phyloP scores from a whole-genome alignment of 2,113 vertebrate genomes.

The Silurus meridionalis region DNA sequence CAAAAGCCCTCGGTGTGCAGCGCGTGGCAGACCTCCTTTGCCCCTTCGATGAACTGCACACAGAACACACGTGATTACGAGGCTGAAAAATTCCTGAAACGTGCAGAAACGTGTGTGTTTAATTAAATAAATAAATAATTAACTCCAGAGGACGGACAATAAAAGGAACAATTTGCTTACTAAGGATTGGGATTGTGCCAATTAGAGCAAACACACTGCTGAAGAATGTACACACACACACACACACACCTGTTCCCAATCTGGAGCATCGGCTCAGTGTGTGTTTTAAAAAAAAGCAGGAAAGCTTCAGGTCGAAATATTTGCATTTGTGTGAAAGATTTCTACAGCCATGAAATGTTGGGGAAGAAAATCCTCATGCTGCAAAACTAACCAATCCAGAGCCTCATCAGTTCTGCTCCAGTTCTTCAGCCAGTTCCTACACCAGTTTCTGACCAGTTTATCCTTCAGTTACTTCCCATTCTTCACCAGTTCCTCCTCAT shows the following conservation, averaged over 20 bases:
- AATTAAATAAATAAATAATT: background rate
- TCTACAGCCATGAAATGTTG: background rate
- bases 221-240: background rate
- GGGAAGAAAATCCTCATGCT: background rate
- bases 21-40: constrained; percentile 89
- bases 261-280: background rate
- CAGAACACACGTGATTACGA: background rate
- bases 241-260: background rate
- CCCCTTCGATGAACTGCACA: constrained; percentile 85
- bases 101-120: background rate
- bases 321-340: background rate
- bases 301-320: background rate
- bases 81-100: background rate
- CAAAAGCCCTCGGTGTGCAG: constrained; percentile 87
- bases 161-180: background rate
- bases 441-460: no score
- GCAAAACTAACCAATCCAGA: background rate
- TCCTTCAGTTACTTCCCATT: no score
- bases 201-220: background rate
- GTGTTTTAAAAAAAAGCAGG: background rate
- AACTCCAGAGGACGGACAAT: background rate
- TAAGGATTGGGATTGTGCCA: background rate
- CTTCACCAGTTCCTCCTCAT: no score
- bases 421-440: background rate
- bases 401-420: no score